Evolutionary conservation across 2,113 vertebrate genomes (phyloP).

Genomic region (Elanus axillaris): DNA sequence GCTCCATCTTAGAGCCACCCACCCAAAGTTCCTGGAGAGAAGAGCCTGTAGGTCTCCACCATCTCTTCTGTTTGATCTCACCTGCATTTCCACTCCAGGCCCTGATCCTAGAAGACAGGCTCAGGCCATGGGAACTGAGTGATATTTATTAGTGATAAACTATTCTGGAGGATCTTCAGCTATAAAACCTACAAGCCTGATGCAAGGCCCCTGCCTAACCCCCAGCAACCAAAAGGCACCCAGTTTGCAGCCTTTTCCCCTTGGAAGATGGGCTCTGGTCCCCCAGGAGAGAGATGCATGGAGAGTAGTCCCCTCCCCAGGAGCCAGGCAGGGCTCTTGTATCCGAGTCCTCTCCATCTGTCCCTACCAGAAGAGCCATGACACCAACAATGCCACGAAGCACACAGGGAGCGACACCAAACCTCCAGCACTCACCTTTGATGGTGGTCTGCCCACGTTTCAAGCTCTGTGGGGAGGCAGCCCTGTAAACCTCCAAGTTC

Average conservation of each 20-base stretch:
- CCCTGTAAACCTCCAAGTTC: neutral
- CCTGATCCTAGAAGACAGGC: neutral
- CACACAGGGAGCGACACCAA: neutral
- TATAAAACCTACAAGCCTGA: neutral
- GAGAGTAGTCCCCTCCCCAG: no score
- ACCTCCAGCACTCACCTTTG: conserved; percentile 76
- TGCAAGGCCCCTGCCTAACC: neutral
- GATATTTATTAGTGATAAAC: no score
- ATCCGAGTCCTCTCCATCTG: neutral
- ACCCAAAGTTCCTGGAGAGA: neutral
- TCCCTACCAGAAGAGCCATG: neutral
- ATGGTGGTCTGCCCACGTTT: conserved; percentile 88
- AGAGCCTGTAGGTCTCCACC: neutral
- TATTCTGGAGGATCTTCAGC: neutral
- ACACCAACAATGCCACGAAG: neutral
- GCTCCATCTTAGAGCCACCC: neutral
- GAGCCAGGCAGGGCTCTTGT: neutral
- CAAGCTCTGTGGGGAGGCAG: neutral
- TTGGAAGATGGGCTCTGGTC: neutral
- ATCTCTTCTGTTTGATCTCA: neutral
- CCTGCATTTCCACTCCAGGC: neutral
- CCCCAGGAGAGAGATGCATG: neutral
- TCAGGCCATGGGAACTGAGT: neutral
- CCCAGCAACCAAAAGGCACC: neutral
- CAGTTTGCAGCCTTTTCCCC: neutral